phyloP scores from a whole-genome alignment of 2,113 vertebrate species.

The Psilopsiagon aurifrons region DNA sequence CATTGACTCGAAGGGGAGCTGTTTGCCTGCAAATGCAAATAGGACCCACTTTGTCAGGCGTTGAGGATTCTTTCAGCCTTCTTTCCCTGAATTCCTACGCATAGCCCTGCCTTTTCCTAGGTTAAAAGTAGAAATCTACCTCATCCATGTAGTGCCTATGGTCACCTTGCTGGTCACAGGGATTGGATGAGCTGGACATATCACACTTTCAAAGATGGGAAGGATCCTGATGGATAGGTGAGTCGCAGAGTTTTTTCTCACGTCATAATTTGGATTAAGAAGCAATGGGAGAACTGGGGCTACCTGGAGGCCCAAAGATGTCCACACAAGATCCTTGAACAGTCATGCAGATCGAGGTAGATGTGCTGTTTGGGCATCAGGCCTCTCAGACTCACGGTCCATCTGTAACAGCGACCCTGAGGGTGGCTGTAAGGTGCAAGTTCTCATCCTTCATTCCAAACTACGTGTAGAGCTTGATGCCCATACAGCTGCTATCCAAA shows the following conservation, averaged over 20 bases:
- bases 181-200: background rate
- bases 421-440: background rate
- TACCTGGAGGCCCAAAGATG: background rate
- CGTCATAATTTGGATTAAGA: background rate
- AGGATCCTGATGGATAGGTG: background rate
- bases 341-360: background rate
- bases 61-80: background rate
- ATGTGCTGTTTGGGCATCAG: too few relatives aligned
- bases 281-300: background rate
- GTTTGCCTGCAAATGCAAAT: background rate
- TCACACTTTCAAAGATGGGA: background rate
- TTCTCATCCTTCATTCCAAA: background rate
- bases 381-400: background rate
- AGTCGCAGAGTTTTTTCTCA: background rate
- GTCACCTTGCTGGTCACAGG: background rate
- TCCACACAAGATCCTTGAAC: background rate
- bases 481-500: background rate
- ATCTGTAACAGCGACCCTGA: background rate
- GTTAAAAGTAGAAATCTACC: background rate
- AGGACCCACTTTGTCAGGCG: too few relatives aligned
- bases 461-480: background rate
- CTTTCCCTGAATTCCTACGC: background rate
- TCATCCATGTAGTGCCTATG: accelerated
- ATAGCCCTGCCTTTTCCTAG: background rate
- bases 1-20: background rate